Evolutionary conservation across 2,888 invertebrate genomes (phyloP).

Genomic region (Drosophila flavopinicola): DNA sequence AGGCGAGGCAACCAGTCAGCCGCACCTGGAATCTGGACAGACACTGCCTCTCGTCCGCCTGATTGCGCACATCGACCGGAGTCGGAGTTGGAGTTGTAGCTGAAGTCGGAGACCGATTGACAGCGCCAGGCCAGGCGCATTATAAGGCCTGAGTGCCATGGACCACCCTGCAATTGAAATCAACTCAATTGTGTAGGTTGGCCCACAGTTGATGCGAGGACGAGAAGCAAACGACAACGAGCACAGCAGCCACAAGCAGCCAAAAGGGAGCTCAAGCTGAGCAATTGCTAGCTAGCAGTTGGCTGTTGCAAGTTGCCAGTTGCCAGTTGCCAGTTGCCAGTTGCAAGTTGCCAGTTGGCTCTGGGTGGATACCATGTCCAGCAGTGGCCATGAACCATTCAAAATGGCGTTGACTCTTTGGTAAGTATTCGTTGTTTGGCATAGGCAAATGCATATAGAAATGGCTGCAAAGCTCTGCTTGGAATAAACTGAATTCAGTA

Average conservation of each 20-base stretch:
- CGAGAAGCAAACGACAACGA: constrained; percentile 14
- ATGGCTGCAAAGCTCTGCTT: constrained; percentile 1
- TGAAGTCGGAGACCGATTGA: constrained; percentile 55
- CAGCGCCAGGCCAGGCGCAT: constrained; percentile 75
- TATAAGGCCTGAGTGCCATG: constrained; percentile 65
- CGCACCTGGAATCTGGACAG: constrained; percentile 55
- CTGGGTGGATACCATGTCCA: constrained; percentile 36
- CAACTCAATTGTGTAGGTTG: constrained; percentile 74
- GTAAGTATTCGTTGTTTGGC: constrained; percentile 15
- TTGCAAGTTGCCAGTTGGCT: constrained; percentile 14
- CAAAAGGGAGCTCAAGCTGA: constrained; percentile 42
- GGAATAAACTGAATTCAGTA: background rate
- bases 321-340: constrained; percentile 26
- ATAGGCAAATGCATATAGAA: constrained; percentile 14
- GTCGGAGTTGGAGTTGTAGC: constrained; percentile 9
- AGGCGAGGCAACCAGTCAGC: constrained; percentile 57
- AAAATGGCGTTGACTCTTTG: constrained; percentile 60
- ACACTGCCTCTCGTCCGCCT: constrained; percentile 51
- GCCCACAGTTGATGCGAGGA: constrained; percentile 15
- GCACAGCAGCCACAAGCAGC: constrained; percentile 30
- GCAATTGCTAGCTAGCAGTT: constrained; percentile 22
- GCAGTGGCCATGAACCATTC: constrained; percentile 55
- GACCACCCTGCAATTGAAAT: constrained; percentile 78
- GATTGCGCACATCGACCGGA: constrained; percentile 51
- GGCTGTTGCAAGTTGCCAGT: constrained; percentile 15